These are phyloP conservation scores for Neodiprion pinetum DNA, from an alignment of 1,140 invertebrate genomes.

Conservation along the genomic window DNA sequence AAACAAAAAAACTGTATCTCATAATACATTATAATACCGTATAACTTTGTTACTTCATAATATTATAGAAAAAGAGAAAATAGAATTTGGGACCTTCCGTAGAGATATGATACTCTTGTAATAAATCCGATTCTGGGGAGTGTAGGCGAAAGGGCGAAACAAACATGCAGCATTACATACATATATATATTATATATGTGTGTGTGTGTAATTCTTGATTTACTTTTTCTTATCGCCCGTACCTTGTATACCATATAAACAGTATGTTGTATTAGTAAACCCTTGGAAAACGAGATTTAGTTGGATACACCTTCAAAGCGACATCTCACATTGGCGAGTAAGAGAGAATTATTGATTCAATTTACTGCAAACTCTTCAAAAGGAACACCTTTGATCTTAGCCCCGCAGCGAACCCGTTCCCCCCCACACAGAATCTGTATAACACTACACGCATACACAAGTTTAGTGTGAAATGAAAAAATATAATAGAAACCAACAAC, in stretches of 20 bases:
- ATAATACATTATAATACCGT: not conserved
- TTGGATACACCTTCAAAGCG: too few relatives aligned
- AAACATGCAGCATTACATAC: not conserved
- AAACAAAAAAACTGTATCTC: not conserved
- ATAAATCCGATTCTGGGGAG: not conserved
- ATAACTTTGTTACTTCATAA: constrained; percentile 17
- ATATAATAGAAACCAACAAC: too few relatives aligned
- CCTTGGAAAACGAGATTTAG: too few relatives aligned
- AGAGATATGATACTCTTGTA: constrained; percentile 10
- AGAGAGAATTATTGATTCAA: not conserved
- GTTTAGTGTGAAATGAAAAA: too few relatives aligned
- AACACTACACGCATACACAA: too few relatives aligned
- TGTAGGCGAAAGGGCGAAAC: not conserved
- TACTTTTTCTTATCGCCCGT: too few relatives aligned
- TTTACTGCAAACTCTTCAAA: not conserved
- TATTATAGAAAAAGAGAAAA: constrained; percentile 16
- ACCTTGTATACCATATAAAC: too few relatives aligned
- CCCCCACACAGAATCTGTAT: too few relatives aligned
- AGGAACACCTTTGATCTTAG: not conserved
- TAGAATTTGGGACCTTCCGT: constrained; percentile 37
- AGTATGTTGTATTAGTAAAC: too few relatives aligned
- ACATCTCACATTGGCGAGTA: too few relatives aligned
- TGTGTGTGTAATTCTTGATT: too few relatives aligned
- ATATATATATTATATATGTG: not conserved
- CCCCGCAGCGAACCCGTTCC: not conserved